phyloP scores from a whole-genome alignment of 2,797 vertebrate species.

The Pempheris klunzingeri region DNA sequence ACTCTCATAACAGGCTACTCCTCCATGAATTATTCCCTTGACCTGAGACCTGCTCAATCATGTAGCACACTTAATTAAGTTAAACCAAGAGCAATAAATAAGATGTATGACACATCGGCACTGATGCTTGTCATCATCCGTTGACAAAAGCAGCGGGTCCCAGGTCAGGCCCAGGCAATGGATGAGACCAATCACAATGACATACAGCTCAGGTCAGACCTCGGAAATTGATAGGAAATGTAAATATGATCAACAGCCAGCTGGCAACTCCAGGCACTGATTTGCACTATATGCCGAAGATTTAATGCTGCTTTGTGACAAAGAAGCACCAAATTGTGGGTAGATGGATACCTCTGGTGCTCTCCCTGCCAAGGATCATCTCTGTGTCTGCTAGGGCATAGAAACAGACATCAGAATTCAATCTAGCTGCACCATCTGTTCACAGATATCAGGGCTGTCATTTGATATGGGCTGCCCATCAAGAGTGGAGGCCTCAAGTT shows the following conservation, averaged over 20 bases:
- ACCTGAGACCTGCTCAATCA: conserved; percentile 78
- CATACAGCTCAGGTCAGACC: conserved; percentile 62
- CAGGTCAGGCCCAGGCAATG: conserved; percentile 60
- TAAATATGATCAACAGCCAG: conserved; percentile 76
- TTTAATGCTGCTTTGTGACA: conserved; percentile 67
- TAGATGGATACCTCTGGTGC: conserved; percentile 67
- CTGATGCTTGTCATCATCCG: conserved; percentile 68
- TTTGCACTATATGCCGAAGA: conserved; percentile 61
- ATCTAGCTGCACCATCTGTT: conserved; percentile 80
- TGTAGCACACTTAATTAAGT: conserved; percentile 81
- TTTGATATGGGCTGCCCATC: conserved; percentile 78
- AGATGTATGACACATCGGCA: conserved; percentile 70
- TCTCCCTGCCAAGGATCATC: conserved; percentile 68
- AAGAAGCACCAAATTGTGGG: conserved; percentile 58
- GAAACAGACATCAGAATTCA: conserved; percentile 79
- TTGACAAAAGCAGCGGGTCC: conserved; percentile 72
- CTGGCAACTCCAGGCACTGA: conserved; percentile 51
- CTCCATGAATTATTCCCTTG: conserved; percentile 77
- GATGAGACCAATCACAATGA: conserved; percentile 75
- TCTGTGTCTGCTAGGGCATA: conserved; percentile 57
- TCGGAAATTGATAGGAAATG: conserved; percentile 70
- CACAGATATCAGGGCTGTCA: conserved; percentile 75
- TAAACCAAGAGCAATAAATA: conserved; percentile 83
- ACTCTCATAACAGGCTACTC: conserved; percentile 75
- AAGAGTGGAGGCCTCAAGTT: conserved; percentile 78